phyloP scores from a whole-genome alignment of 2,888 invertebrate species.

The Polymixis flavicincta region DNA sequence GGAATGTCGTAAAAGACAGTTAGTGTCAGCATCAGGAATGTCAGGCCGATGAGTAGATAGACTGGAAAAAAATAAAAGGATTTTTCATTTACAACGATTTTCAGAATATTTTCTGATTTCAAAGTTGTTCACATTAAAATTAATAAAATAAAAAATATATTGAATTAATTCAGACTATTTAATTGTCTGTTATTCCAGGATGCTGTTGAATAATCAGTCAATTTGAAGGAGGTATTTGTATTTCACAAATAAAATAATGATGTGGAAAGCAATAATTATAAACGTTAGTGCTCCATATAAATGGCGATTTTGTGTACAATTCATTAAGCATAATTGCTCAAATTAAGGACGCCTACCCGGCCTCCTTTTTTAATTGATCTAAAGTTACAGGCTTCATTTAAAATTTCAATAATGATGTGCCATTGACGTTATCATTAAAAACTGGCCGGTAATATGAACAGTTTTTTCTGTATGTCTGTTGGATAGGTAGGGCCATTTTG shows the following conservation, averaged over 20 bases:
- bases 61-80: constrained; percentile 85
- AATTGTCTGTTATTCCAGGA: too few species aligned
- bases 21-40: constrained; percentile 95
- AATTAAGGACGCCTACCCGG: not conserved
- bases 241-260: not conserved
- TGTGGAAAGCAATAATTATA: constrained; percentile 1
- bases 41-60: constrained; percentile 95
- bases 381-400: constrained; percentile 20
- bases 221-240: constrained; percentile 2
- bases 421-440: not conserved
- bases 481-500: not conserved
- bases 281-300: not conserved
- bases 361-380: constrained; percentile 36
- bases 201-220: not conserved
- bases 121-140: too few species aligned
- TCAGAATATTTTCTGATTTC: too few species aligned
- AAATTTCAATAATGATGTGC: constrained; percentile 12
- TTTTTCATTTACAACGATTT: not conserved
- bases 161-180: too few species aligned
- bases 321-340: constrained; percentile 21
- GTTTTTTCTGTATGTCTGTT: not conserved
- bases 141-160: too few species aligned
- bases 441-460: not conserved
- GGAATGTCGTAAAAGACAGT: constrained; percentile 97
- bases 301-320: not conserved